Conservation (phyloP, 2,888 invertebrate genomes). For the Xestoiulus laeticollis region DNA sequence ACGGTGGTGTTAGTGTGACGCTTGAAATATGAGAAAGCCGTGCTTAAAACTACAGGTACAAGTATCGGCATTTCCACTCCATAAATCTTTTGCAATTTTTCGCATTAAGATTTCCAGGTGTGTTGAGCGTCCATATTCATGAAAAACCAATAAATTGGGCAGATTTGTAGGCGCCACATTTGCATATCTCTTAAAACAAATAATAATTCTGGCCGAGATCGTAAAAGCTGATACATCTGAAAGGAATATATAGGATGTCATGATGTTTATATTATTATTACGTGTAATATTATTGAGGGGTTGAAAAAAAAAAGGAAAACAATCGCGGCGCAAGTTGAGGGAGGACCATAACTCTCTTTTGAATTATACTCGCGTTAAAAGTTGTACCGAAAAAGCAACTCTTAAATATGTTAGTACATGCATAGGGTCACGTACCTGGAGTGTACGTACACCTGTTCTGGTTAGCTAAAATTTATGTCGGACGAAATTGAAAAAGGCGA, state of each 20-base stretch:
- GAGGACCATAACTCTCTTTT: slow-evolving; percentile 40
- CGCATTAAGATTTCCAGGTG: not conserved
- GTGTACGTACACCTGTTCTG: slow-evolving; percentile 35
- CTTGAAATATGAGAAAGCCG: not conserved
- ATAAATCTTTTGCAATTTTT: not conserved
- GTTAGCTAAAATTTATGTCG: slow-evolving; percentile 11
- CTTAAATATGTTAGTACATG: not conserved
- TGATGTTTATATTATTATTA: slow-evolving; percentile 39
- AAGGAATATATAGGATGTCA: not conserved
- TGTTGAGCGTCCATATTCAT: not conserved
- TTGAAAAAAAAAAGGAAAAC: not conserved
- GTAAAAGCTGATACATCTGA: not conserved
- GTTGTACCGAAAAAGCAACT: slow-evolving; percentile 33
- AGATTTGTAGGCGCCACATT: slow-evolving; percentile 36
- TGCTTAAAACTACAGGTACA: not conserved
- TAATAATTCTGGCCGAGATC: slow-evolving; percentile 19
- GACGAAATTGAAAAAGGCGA: slow-evolving; percentile 27
- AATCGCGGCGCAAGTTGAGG: slow-evolving; percentile 6
- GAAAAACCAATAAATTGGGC: slow-evolving; percentile 35
- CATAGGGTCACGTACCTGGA: slow-evolving; percentile 39
- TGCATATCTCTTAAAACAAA: slow-evolving; percentile 38
- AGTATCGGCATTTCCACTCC: not conserved
- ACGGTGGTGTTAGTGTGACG: not conserved
- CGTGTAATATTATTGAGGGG: not conserved
- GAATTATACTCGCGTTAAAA: slow-evolving; percentile 32